Evolutionary conservation across 2,888 invertebrate genomes (phyloP), one percentile per base, ranked within the genome.

Genomic region (Zonitis immaculata): DNA sequence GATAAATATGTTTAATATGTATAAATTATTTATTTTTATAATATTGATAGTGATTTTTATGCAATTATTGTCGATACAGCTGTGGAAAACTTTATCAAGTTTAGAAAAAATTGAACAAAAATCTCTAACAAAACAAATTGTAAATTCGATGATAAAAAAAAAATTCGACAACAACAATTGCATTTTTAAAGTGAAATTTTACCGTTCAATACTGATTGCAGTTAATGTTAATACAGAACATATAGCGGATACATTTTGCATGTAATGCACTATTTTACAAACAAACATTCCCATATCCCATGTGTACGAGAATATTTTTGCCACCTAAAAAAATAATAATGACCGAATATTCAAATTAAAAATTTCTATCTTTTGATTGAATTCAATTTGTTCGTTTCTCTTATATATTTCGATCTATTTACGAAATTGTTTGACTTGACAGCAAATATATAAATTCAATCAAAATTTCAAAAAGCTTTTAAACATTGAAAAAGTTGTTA

Each of bases 171-270:
- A 5, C 20, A 42, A 14, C 27, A 12, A 30, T 14, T 30, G 18
- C 16, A 14, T 44, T 9, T 42, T 42, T 43, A 12, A 26, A 25
- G 48, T 49, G 46, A 22, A n/a, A 26, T 52, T 74, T 75, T 75
- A 86, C 86, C 87, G 82, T 74, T 87, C 87, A 47, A 87, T 78
- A 63, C 86, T 86, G 79, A 88, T 87, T 44, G 83, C 82, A 1
- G 87, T 87, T 54, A 88, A 77, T 0, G 87, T 88, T 59, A 87
- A 78, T 25, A 87, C 86, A 0, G 86, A 87, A 68, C 87, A 87
- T 57, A 87, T 82, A 59, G 85, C 83, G 1, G 86, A 85, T 35
- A 87, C 82, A 61, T 82, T 84, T 75, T 87, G 87, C 74, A 87
- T 80, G 75, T 87, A 88, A 72, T 86, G 83, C 9, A 86, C 83